Evolutionary conservation across 2,797 vertebrate genomes (phyloP), one percentile per base, ranked within the genome.

Genomic region (Hoplostethus atlanticus): DNA sequence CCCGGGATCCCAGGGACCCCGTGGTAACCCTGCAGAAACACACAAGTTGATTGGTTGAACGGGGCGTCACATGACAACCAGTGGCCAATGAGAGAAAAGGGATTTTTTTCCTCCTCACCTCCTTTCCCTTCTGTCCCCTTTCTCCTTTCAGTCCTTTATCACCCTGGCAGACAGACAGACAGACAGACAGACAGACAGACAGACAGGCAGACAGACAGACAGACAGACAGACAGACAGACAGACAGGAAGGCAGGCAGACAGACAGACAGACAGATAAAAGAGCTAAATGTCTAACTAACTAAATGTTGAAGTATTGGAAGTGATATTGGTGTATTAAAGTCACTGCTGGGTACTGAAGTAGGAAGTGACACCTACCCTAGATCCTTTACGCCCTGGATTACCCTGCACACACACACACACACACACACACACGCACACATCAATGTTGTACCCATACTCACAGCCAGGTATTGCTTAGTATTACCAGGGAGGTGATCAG

Each of bases 141-240:
- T 6, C 25, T 50, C 86, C 86, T 74, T 68, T 85, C 30, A 13
- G 5, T 8, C 91, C 89, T 59, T 76, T 65, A 11, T 87, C 61
- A 0, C 90, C 91, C 89, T 91, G 13, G 21, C 21, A 34, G 13
- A 30, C 4, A 40, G 13, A 16, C 7, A 38, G 25, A 48, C 17
- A 52, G 31, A 3, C 3, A 34, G 47, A 73, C 2, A 9, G 34
- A 46, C 1, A 15, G 1, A 68, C 0, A 31, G 54, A 44, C 9
- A n/a, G 62, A 63, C 17, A 40, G 47, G 16, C 3, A 21, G n/a
- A 6, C 1, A 48, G 11, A 15, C 4, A 5, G 16, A 16, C 6
- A 34, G 2, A 34, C 6, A 34, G 50, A 34, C 31, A 34, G 31
- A 48, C 5, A 50, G 5, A 9, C 8, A 11, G 9, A 36, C 9